phyloP scores from a whole-genome alignment of 2,797 vertebrate genomes.

The Pangasius sanitwongsei region DNA sequence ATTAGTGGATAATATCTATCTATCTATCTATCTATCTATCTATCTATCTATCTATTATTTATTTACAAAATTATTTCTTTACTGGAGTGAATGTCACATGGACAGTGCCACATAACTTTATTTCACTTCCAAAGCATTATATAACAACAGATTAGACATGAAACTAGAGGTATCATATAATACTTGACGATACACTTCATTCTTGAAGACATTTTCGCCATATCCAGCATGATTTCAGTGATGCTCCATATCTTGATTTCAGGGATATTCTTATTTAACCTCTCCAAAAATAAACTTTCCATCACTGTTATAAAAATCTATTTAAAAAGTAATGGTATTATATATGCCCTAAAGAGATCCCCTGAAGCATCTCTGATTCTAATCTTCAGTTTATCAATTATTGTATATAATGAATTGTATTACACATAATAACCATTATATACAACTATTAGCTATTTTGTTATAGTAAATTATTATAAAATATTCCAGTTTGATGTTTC shows the following conservation, averaged over 20 bases:
- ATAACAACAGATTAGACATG: not conserved
- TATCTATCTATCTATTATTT: too few species aligned
- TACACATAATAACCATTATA: not conserved
- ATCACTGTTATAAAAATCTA: not conserved
- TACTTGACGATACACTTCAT: not conserved
- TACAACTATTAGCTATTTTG: not conserved
- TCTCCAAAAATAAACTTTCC: not conserved
- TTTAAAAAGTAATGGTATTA: not conserved
- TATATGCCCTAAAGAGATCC: not conserved
- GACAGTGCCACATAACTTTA: not conserved
- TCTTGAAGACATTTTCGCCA: not conserved
- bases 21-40: too few species aligned
- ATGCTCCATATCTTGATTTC: not conserved
- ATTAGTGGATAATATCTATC: too few species aligned
- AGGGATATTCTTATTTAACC: not conserved
- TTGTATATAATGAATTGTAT: not conserved
- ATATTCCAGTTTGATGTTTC: not conserved
- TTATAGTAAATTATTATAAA: not conserved
- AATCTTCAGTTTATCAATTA: not conserved
- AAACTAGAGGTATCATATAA: not conserved
- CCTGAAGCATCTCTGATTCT: too few species aligned
- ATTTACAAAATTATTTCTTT: too few species aligned
- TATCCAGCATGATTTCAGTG: not conserved
- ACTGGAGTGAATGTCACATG: not conserved
- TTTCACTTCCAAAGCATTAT: not conserved